phyloP scores from a whole-genome alignment of 2,888 invertebrate genomes.

The Laspeyria flexula region DNA sequence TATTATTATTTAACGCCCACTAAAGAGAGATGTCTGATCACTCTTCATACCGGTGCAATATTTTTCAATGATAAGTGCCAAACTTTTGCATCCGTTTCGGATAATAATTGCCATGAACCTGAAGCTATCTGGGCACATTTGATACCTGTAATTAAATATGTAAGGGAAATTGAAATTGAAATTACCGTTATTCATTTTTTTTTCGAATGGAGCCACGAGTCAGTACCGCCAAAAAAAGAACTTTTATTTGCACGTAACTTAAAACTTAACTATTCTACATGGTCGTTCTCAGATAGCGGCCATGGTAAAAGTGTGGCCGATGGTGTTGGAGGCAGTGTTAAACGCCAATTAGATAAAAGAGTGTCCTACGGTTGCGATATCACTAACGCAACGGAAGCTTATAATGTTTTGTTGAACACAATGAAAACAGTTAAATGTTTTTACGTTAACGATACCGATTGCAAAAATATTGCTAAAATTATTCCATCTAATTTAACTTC shows the following conservation, averaged over 20 bases:
- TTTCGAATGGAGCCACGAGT: background rate
- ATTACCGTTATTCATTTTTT: background rate
- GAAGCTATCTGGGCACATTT: background rate
- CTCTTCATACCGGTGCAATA: constrained; percentile 1
- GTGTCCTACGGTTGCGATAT: background rate
- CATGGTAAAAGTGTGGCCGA: background rate
- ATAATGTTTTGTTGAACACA: background rate
- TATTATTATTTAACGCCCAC: too few species aligned
- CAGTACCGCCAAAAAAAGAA: constrained; percentile 1
- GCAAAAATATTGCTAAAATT: background rate
- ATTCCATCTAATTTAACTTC: background rate
- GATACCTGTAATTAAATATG: background rate
- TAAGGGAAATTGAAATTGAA: background rate
- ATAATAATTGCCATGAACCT: constrained; percentile 1
- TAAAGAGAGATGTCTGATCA: too few species aligned
- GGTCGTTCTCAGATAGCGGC: background rate
- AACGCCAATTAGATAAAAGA: background rate
- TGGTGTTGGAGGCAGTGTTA: background rate
- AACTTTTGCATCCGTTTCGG: background rate
- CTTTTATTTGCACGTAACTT: background rate
- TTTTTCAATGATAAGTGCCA: background rate
- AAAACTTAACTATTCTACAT: background rate
- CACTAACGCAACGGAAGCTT: background rate
- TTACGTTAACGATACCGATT: background rate
- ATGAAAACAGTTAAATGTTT: background rate